These are phyloP conservation scores for Drosophila merina DNA, from an alignment of 2,888 invertebrate species.

Conservation along the genomic window DNA sequence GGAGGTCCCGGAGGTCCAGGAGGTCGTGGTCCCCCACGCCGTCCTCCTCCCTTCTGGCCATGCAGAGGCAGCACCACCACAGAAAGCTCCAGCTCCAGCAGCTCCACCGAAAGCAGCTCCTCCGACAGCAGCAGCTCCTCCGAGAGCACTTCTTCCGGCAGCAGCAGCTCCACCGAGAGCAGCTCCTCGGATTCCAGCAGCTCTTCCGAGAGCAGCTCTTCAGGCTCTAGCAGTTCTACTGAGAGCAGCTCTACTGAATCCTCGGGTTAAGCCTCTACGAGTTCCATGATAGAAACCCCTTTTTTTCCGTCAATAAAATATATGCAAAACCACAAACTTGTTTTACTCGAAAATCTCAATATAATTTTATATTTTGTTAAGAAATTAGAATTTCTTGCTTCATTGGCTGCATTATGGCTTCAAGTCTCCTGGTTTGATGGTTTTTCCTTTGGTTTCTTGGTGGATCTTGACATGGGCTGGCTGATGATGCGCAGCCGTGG, in stretches of 20 bases:
- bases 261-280: background rate
- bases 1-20: background rate
- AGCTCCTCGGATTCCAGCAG: background rate
- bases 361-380: no score
- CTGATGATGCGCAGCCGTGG: background rate
- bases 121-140: background rate
- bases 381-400: no score
- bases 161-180: background rate
- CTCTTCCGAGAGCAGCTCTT: background rate
- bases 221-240: background rate
- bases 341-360: no score
- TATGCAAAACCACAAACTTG: background rate
- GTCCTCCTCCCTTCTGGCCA: background rate
- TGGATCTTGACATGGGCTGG: background rate
- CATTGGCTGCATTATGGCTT: background rate
- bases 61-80: background rate
- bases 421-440: background rate
- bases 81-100: background rate
- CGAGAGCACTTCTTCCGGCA: background rate
- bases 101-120: conserved; percentile 1
- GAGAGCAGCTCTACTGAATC: background rate
- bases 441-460: background rate
- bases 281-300: background rate
- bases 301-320: background rate
- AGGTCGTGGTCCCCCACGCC: background rate